Conservation (phyloP, 2,113 vertebrate genomes). For the Melierax canorus region DNA sequence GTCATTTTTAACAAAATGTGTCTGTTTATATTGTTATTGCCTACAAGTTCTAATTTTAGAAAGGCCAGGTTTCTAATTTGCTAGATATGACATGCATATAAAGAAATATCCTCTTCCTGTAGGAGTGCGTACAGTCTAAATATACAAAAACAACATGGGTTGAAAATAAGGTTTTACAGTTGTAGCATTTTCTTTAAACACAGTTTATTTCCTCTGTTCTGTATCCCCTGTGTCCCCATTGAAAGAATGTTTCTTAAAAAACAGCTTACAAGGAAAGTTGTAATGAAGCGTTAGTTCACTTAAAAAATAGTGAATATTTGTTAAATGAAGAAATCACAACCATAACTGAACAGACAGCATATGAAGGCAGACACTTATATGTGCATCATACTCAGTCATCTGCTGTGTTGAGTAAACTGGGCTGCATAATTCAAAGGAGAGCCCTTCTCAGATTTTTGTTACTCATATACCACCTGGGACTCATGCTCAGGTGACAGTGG, state of each 20-base stretch:
- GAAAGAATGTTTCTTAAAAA: background rate
- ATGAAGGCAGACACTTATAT: accelerated
- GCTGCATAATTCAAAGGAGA: background rate
- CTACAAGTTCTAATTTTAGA: background rate
- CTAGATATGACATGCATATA: background rate
- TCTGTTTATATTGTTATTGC: background rate
- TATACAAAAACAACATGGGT: background rate
- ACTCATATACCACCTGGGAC: background rate
- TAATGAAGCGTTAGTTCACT: background rate
- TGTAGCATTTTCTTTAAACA: background rate
- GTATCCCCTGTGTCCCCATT: background rate
- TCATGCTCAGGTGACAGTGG: background rate
- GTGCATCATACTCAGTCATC: background rate
- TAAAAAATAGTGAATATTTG: background rate
- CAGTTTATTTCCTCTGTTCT: background rate
- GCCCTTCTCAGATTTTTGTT: background rate
- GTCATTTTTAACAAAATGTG: background rate
- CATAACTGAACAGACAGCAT: background rate
- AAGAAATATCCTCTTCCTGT: background rate
- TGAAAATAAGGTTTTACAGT: background rate
- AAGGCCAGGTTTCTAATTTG: background rate
- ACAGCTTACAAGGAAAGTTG: background rate
- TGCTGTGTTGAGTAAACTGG: background rate
- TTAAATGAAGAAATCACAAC: background rate
- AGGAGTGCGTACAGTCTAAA: background rate